Conservation (phyloP, 2,888 invertebrate genomes). For the Shargacucullia verbasci region DNA sequence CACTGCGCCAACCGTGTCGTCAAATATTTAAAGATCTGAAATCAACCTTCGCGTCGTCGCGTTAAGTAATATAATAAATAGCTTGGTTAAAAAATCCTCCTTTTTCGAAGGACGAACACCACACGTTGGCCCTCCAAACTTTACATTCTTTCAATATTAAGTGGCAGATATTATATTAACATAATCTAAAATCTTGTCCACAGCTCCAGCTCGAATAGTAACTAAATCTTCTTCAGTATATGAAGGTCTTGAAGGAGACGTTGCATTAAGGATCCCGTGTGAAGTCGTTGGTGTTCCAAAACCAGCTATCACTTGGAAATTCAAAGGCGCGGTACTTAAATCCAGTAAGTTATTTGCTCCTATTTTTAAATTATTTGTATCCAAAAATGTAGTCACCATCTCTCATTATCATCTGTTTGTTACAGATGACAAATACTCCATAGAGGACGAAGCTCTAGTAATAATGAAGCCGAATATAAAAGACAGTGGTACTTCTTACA, state of each 20-base stretch:
- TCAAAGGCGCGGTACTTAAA: constrained; percentile 1
- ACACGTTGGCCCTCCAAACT: too few species aligned
- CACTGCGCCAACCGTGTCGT: too few species aligned
- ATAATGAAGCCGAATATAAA: constrained; percentile 34
- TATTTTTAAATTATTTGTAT: background rate
- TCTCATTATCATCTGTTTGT: background rate
- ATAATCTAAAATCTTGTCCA: background rate
- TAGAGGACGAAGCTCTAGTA: constrained; percentile 36
- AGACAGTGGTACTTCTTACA: constrained; percentile 31
- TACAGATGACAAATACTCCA: constrained; percentile 40
- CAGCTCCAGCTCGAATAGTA: constrained; percentile 26
- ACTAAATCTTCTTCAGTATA: background rate
- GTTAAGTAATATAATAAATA: too few species aligned
- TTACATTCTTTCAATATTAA: too few species aligned
- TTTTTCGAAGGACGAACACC: too few species aligned
- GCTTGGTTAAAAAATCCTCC: too few species aligned
- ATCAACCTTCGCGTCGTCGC: too few species aligned
- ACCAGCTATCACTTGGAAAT: constrained; percentile 25
- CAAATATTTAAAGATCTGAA: too few species aligned
- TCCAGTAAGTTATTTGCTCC: constrained; percentile 12
- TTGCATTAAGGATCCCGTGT: constrained; percentile 24
- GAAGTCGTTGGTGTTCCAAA: constrained; percentile 16
- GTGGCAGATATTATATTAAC: too few species aligned
- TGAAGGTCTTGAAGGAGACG: constrained; percentile 13
- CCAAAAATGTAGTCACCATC: background rate